These are phyloP conservation scores for Pygoscelis adeliae DNA, from an alignment of 2,113 vertebrate genomes.

Conservation along the genomic window DNA sequence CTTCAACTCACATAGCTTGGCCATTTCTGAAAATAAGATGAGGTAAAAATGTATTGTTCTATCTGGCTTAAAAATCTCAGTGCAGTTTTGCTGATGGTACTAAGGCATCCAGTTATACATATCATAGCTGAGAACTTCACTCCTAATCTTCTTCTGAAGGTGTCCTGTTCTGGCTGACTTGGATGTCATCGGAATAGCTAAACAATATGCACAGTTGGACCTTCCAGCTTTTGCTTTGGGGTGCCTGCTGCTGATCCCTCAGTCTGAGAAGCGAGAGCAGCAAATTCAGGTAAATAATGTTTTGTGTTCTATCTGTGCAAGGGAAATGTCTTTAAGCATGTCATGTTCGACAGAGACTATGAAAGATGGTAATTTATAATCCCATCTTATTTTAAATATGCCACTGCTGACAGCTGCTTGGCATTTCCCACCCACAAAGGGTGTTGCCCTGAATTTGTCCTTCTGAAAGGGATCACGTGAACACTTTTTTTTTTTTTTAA, in stretches of 20 bases:
- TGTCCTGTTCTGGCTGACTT: conserved; percentile 90
- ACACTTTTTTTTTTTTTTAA: neutral
- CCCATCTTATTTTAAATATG: neutral
- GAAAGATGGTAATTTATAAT: neutral
- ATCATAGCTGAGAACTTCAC: neutral
- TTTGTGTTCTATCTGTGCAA: neutral
- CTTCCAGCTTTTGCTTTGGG: conserved; percentile 89
- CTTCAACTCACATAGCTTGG: neutral
- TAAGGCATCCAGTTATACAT: neutral
- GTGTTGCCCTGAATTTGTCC: neutral
- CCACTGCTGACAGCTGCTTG: neutral
- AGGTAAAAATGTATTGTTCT: neutral
- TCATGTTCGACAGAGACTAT: neutral
- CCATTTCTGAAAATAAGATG: neutral
- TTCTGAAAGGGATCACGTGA: neutral
- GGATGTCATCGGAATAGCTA: conserved; percentile 88
- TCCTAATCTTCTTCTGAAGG: conserved; percentile 66
- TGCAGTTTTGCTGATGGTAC: neutral
- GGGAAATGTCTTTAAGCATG: neutral
- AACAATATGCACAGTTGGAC: conserved; percentile 86
- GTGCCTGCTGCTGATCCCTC: conserved; percentile 88
- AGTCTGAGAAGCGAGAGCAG: conserved; percentile 80
- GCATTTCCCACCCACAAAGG: neutral
- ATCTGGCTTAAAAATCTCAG: neutral
- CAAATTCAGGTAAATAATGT: conserved; percentile 84